A percentile compares a stretch with the other conserved stretches of the same genome.
phyloP scores from a whole-genome alignment of 1,140 invertebrate species.

The Aricia agestis region DNA sequence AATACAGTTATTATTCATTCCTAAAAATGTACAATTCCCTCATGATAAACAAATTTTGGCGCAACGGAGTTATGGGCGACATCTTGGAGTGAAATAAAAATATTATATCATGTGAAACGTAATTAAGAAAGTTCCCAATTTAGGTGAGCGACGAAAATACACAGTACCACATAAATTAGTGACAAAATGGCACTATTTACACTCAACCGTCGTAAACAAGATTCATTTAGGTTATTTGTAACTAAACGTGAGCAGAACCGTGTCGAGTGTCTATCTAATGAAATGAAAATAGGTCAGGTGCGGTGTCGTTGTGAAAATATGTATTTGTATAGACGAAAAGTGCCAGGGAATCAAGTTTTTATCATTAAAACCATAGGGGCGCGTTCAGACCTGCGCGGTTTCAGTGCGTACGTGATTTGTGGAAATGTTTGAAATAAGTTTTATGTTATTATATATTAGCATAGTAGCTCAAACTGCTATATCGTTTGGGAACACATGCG shows the following conservation, averaged over 20 bases:
- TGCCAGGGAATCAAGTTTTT: background rate
- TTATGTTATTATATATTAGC: too few relatives aligned
- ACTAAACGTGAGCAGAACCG: background rate
- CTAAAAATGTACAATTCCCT: too few relatives aligned
- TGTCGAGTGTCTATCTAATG: conserved; percentile 1
- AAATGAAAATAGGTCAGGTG: conserved; percentile 1
- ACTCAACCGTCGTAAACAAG: background rate
- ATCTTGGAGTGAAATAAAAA: too few relatives aligned
- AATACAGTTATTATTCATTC: too few relatives aligned
- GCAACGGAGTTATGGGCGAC: too few relatives aligned
- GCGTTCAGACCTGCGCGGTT: too few relatives aligned
- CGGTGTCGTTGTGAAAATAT: background rate
- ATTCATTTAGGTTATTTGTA: conserved; percentile 12
- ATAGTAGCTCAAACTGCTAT: too few relatives aligned
- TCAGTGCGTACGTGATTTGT: too few relatives aligned
- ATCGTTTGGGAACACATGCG: too few relatives aligned
- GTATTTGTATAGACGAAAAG: background rate
- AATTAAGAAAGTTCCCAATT: background rate
- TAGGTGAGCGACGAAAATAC: background rate
- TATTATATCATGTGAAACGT: too few relatives aligned
- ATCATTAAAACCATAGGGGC: background rate
- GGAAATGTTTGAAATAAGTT: too few relatives aligned
- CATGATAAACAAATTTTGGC: too few relatives aligned
- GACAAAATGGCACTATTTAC: background rate
- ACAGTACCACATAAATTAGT: background rate